Base-by-base conservation (phyloP, 2,888 invertebrate species). In the Orchesella flavescens region DNA sequence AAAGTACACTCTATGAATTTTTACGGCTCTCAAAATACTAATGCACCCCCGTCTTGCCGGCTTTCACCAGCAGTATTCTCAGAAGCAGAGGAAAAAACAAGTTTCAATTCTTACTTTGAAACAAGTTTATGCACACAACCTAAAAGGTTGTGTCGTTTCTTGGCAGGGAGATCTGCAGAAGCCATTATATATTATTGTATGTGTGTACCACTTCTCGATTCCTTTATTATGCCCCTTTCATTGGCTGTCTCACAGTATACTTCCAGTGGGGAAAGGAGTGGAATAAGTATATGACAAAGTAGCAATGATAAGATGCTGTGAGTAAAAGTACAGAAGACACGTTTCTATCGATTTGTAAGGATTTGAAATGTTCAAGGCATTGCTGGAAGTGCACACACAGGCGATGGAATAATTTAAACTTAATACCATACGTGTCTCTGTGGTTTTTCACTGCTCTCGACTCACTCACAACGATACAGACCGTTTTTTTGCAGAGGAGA, bases 291-390 rank as follows among this genome's bases (percentile, higher is more conserved):
- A 17, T 24, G 61, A n/a, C 65, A 74, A 34, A 74, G 61, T 63
- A 65, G 46, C 34, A 34, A 34, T 24, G 53, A 49, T 63, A 76
- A 57, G 76, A 78, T 61, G 78, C 49, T 63, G 78, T 69, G 46
- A 55, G 49, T 23, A 69, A 68, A 76, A 49, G 57, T 61, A 78
- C 49, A 78, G 71, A 78, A 78, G 78, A 63, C 77, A 77, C 78
- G 78, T 78, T 78, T 77, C 71, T 78, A 78, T 78, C 78, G 78
- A 78, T 78, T 78, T 71, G 78, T 10, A 46, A 21, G 61, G 69
- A 61, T 78, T 78, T 78, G 69, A 78, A 69, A 61, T 63, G 78
- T 78, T 72, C 69, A 61, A 78, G 71, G 69, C 61, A 78, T 78
- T 55, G 69, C 69, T 66, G 68, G 19, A 66, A 55, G 66, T 43